Evolutionary conservation across 2,888 invertebrate genomes (phyloP).

Genomic region (Ochropleura plecta): DNA sequence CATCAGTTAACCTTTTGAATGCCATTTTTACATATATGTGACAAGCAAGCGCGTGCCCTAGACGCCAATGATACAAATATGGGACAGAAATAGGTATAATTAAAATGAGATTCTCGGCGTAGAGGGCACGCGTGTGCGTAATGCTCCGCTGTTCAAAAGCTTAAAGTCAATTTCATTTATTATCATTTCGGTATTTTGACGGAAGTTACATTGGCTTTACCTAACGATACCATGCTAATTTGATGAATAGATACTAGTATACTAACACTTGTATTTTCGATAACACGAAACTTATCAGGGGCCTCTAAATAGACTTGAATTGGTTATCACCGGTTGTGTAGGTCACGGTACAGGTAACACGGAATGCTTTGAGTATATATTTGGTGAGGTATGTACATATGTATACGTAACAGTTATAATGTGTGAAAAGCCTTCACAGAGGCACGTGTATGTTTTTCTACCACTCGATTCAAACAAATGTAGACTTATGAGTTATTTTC

Average conservation of each 20-base stretch:
- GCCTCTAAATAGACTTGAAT: constrained; percentile 9
- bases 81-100: too few relatives aligned
- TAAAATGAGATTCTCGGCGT: too few relatives aligned
- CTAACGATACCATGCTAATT: background rate
- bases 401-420: background rate
- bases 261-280: background rate
- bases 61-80: too few relatives aligned
- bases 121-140: too few relatives aligned
- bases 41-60: too few relatives aligned
- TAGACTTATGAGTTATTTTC: background rate
- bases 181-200: background rate
- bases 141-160: too few relatives aligned
- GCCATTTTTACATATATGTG: too few relatives aligned
- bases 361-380: background rate
- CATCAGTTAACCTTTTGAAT: background rate
- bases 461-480: background rate
- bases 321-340: constrained; percentile 8
- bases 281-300: background rate
- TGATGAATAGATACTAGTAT: background rate
- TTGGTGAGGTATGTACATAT: background rate
- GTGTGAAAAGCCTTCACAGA: constrained; percentile 15
- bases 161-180: background rate
- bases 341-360: constrained; percentile 6
- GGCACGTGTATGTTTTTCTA: background rate
- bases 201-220: background rate